Base-by-base conservation (phyloP, 2,797 vertebrate genomes). In the Lacerta bilineata region DNA sequence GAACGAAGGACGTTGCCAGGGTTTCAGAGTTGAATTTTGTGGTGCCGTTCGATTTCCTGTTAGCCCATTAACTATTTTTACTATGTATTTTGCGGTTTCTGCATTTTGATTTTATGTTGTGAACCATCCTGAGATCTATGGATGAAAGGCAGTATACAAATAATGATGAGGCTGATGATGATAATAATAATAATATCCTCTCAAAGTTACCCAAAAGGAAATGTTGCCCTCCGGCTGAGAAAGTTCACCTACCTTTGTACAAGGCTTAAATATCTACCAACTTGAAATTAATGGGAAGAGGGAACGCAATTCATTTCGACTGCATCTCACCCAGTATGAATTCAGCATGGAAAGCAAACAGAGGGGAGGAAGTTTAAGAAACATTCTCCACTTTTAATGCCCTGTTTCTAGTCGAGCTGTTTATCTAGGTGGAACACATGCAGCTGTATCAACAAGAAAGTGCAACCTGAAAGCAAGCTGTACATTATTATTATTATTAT, bases 361-460 rank as follows among this genome's bases (percentile, higher is more conserved):
- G 64, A 85, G 29, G 61, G 27, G 27, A 85, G 18, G 41, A 43
- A 11, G 29, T 55, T 29, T 61, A 41, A 84, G 29, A 86, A 33
- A 15, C 23, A 0, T 4, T 64, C 1, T 11, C 11, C 23, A n/a
- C 10, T 72, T 59, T 80, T 36, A 5, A 46, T 29, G 20, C 9
- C 36, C 13, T 80, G 66, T 72, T 71, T 59, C 36, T 15, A 29
- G 85, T 80, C 39, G 23, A 72, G 66, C 41, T 71, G 39, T 80
- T 79, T 69, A 71, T 86, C 25, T 50, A 55, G 66, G 66, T 72
- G 5, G n/a, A 50, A 33, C 43, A 86, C 43, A 15, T 18, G n/a
- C 85, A 72, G 85, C 66, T 87, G 85, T 41, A 72, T 41, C 85
- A 80, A 86, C 85, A 80, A 71, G 66, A 20, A 87, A n/a, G 33